phyloP scores from a whole-genome alignment of 2,888 invertebrate species.

The Tipula confusa region DNA sequence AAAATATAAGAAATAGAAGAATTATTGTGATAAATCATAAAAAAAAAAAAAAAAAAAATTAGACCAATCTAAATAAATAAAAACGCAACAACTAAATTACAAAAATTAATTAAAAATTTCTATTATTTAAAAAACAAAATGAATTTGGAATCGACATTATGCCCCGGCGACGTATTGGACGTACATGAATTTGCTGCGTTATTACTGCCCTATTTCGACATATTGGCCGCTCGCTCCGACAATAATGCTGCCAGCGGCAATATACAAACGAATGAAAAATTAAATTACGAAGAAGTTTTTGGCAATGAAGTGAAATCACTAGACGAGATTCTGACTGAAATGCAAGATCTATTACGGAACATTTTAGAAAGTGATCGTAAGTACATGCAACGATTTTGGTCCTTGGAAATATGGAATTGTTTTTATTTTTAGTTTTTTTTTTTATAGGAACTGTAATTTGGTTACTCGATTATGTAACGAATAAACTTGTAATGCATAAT shows the following conservation, averaged over 20 bases:
- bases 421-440: not conserved
- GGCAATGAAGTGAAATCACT: not conserved
- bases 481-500: conserved; percentile 40
- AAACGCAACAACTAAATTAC: not conserved
- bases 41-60: not conserved
- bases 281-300: conserved; percentile 7
- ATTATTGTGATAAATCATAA: not conserved
- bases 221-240: not conserved
- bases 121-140: no score
- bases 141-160: not conserved
- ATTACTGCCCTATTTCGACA: not conserved
- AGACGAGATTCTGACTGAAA: not conserved
- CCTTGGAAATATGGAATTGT: not conserved
- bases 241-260: not conserved
- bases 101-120: not conserved
- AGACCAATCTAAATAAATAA: not conserved
- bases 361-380: not conserved
- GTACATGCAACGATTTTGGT: not conserved
- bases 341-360: not conserved
- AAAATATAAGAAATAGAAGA: not conserved
- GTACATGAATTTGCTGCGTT: not conserved
- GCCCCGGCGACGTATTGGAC: not conserved
- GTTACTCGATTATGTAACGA: not conserved
- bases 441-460: not conserved
- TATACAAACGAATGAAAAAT: not conserved